A percentile compares a stretch with the other conserved stretches of the same genome.
phyloP scores from a whole-genome alignment of 2,888 invertebrate species.

The Agrilus mali region DNA sequence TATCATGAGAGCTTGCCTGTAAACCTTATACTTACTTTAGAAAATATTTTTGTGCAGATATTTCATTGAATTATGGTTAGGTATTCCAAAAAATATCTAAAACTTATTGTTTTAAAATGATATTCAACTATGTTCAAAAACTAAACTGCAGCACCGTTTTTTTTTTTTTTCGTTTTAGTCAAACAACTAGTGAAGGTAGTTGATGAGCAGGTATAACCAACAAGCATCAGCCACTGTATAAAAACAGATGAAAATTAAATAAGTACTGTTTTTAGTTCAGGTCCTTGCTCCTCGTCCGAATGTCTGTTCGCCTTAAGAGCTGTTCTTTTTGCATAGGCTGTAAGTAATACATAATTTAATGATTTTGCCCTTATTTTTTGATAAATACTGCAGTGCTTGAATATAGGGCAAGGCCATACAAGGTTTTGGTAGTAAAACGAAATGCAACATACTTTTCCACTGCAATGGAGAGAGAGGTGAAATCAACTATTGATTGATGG shows the following conservation, averaged over 20 bases:
- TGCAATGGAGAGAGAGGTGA: conserved; percentile 30
- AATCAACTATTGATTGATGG: conserved; percentile 22
- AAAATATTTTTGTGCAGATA: too few species aligned
- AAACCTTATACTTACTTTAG: too few species aligned
- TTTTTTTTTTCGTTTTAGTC: conserved; percentile 19
- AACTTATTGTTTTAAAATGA: background rate
- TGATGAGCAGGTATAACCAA: conserved; percentile 39
- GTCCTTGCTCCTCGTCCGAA: conserved; percentile 21
- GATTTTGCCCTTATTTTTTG: conserved; percentile 25
- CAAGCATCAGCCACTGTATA: conserved; percentile 39
- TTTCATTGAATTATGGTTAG: too few species aligned
- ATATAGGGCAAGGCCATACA: conserved; percentile 35
- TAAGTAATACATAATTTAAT: conserved; percentile 34
- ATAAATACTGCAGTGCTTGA: conserved; percentile 26
- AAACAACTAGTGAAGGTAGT: conserved; percentile 38
- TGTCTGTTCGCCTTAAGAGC: conserved; percentile 25
- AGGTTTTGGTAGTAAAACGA: conserved; percentile 26
- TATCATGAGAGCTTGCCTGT: too few species aligned
- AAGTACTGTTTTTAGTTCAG: conserved; percentile 35
- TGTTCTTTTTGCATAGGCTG: conserved; percentile 31
- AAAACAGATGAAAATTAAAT: conserved; percentile 38
- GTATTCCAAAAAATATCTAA: too few species aligned
- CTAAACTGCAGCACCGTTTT: conserved; percentile 26
- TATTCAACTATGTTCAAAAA: background rate
- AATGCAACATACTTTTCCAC: conserved; percentile 28